Percentiles rank a stretch among this genome's conserved stretches.
Conservation (phyloP, 2,113 vertebrate species). For the Prochilodus magdalenae region DNA sequence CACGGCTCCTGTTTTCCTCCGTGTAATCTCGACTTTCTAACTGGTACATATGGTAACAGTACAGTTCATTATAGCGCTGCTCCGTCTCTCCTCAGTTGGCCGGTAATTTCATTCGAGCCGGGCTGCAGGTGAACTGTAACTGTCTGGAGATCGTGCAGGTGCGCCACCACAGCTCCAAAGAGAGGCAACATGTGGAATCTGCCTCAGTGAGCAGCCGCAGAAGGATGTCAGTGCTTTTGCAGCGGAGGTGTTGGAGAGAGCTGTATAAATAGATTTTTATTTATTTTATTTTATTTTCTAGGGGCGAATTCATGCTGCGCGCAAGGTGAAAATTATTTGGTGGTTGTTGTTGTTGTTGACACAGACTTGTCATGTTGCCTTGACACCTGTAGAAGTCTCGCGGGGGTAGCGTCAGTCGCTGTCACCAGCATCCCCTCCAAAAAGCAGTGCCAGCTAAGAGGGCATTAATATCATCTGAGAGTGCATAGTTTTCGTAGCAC, state of each 20-base stretch:
- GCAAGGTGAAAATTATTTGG: slow-evolving; percentile 10
- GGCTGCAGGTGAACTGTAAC: slow-evolving; percentile 58
- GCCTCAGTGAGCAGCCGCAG: slow-evolving; percentile 6
- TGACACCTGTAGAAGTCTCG: slow-evolving; percentile 47
- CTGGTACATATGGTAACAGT: slow-evolving; percentile 63
- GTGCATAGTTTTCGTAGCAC: neutral
- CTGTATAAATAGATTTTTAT: slow-evolving; percentile 10
- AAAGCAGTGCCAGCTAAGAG: slow-evolving; percentile 25
- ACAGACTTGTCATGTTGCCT: slow-evolving; percentile 40
- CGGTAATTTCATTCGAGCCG: slow-evolving; percentile 57
- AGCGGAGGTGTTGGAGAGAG: neutral
- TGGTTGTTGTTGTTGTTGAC: slow-evolving; percentile 39
- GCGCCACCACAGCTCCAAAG: neutral
- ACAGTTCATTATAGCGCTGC: slow-evolving; percentile 67
- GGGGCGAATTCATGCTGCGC: neutral
- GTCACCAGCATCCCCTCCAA: slow-evolving; percentile 31
- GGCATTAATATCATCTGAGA: slow-evolving; percentile 32
- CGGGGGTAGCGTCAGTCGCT: slow-evolving; percentile 23
- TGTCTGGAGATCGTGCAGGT: slow-evolving; percentile 46
- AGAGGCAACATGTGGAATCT: slow-evolving; percentile 21
- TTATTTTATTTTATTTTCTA: neutral
- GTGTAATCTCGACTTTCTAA: slow-evolving; percentile 71
- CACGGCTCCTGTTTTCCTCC: slow-evolving; percentile 56
- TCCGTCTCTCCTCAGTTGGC: slow-evolving; percentile 32
- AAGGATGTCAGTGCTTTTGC: slow-evolving; percentile 7